Evolutionary conservation across 2,888 invertebrate species (phyloP).

Genomic region (Chirona hameri): DNA sequence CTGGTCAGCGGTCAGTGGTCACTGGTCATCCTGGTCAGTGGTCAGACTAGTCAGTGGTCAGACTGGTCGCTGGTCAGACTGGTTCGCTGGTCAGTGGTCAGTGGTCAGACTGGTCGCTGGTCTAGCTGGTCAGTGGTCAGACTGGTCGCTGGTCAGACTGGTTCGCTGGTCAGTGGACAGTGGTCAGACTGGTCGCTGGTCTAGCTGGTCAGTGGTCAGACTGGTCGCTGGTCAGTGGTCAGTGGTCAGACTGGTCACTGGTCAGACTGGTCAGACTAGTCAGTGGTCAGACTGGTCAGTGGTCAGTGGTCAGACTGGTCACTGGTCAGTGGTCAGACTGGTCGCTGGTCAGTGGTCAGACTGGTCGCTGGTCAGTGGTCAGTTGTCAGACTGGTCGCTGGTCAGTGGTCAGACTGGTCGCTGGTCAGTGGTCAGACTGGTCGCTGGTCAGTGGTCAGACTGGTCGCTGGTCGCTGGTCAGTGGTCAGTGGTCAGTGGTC

Average conservation of each 20-base stretch:
- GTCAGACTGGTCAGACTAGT: too few species aligned
- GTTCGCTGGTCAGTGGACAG: not conserved
- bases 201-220: too few species aligned
- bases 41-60: too few species aligned
- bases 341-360: too few species aligned
- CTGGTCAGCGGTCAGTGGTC: not conserved
- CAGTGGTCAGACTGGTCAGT: not conserved
- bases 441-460: not conserved
- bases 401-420: not conserved
- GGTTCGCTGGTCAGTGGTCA: not conserved
- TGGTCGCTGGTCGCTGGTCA: too few species aligned
- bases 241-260: not conserved
- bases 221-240: not conserved
- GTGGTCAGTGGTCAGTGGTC: too few species aligned
- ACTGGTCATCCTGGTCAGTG: not conserved
- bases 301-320: not conserved
- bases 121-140: too few species aligned
- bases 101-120: not conserved
- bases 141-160: too few species aligned
- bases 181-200: not conserved
- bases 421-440: not conserved
- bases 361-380: too few species aligned
- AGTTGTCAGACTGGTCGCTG: too few species aligned
- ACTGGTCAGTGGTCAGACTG: not conserved
- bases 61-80: too few species aligned